A percentile compares a stretch with the other conserved stretches of the same genome.
phyloP scores from a whole-genome alignment of 2,113 vertebrate genomes.

The Corapipo altera region DNA sequence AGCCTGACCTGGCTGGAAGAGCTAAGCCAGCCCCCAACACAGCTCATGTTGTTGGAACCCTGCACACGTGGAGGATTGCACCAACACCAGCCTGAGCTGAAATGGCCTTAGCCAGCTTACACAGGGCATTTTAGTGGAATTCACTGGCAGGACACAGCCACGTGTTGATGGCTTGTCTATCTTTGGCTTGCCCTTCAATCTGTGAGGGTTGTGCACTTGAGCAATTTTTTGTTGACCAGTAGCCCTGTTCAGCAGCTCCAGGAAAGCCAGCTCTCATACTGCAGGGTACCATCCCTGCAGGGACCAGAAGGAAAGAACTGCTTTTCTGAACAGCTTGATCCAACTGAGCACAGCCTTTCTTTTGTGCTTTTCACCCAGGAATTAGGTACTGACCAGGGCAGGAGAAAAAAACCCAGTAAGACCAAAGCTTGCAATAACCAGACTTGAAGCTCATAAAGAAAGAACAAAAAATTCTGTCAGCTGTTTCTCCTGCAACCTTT shows the following conservation, averaged over 20 bases:
- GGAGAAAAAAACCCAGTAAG: not conserved
- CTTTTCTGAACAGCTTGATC: not conserved
- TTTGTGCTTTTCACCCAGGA: not conserved
- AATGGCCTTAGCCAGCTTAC: rapidly evolving
- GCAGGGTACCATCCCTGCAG: not conserved
- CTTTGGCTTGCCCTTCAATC: not conserved
- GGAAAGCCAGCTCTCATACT: not conserved
- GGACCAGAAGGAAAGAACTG: not conserved
- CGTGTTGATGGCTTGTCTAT: rapidly evolving
- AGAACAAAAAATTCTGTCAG: too few species aligned
- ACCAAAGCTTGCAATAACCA: not conserved
- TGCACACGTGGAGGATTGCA: not conserved
- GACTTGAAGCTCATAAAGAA: not conserved
- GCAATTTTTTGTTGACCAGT: not conserved
- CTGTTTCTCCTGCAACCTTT: not conserved
- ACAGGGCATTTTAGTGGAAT: not conserved
- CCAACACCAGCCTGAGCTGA: not conserved
- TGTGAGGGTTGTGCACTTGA: not conserved
- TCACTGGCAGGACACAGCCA: not conserved
- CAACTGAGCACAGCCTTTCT: not conserved
- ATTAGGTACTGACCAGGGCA: not conserved
- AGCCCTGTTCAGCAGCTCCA: not conserved
- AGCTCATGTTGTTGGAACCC: not conserved
- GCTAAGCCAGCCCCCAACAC: not conserved
- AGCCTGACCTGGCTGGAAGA: not conserved